phyloP scores from a whole-genome alignment of 2,888 invertebrate genomes.

The Hedya salicella region DNA sequence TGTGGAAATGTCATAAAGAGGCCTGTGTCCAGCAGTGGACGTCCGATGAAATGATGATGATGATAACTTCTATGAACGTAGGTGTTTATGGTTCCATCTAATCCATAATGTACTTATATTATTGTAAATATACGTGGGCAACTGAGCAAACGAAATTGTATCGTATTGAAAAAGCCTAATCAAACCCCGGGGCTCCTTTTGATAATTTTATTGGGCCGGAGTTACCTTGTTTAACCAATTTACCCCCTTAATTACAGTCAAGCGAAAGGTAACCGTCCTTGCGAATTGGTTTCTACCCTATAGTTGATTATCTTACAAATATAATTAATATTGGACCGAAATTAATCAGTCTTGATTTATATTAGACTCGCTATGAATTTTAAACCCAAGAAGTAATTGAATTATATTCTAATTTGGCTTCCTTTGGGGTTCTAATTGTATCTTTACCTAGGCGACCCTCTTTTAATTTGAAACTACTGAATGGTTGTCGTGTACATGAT shows the following conservation, averaged over 20 bases:
- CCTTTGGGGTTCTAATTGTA: background rate
- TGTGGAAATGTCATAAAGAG: too few species aligned
- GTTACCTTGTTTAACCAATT: slow-evolving; percentile 16
- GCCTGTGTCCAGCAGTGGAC: too few species aligned
- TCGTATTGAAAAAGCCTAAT: background rate
- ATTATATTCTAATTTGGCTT: slow-evolving; percentile 7
- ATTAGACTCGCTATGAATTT: slow-evolving; percentile 17
- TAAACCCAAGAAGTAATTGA: slow-evolving; percentile 2
- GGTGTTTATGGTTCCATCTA: too few species aligned
- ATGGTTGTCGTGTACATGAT: too few species aligned
- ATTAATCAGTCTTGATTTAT: slow-evolving; percentile 25
- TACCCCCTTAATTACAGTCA: background rate
- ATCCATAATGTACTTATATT: too few species aligned
- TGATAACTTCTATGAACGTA: too few species aligned
- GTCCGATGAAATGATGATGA: too few species aligned
- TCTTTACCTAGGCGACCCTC: background rate
- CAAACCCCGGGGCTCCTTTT: background rate
- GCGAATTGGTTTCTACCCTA: background rate
- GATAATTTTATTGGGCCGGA: background rate
- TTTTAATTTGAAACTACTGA: background rate
- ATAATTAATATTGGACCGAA: slow-evolving; percentile 13
- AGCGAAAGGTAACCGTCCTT: background rate
- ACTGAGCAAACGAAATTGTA: background rate
- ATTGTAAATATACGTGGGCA: too few species aligned
- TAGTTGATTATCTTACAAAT: slow-evolving; percentile 12